These are phyloP conservation scores for Chrysina gloriosa DNA, from an alignment of 2,888 invertebrate genomes.

Conservation along the genomic window DNA sequence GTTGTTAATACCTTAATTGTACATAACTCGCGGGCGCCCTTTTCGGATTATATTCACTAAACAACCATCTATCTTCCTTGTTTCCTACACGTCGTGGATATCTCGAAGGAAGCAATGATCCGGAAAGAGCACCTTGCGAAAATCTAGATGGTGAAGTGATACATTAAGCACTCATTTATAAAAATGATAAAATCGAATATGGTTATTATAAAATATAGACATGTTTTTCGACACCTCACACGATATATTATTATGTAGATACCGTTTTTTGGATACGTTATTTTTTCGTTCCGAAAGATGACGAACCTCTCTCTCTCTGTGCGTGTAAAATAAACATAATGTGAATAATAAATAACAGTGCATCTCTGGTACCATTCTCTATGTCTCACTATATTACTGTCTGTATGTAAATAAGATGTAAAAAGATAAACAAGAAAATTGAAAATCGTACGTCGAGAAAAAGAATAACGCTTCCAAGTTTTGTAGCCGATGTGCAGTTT, in stretches of 20 bases:
- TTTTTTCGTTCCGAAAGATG: slow-evolving; percentile 18
- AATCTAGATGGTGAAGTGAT: slow-evolving; percentile 2
- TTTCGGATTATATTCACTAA: no score
- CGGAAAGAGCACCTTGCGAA: no score
- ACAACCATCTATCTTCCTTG: no score
- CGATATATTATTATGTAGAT: slow-evolving; percentile 30
- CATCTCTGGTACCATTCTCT: background rate
- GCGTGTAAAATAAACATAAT: background rate
- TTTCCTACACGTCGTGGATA: no score
- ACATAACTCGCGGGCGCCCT: slow-evolving; percentile 11
- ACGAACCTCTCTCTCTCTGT: background rate
- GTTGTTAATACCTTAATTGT: slow-evolving; percentile 35
- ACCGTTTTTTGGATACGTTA: slow-evolving; percentile 38
- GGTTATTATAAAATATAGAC: slow-evolving; percentile 19
- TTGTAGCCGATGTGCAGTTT: slow-evolving; percentile 35
- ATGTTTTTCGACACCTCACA: slow-evolving; percentile 31
- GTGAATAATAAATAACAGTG: background rate
- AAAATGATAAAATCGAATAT: background rate
- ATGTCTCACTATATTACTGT: background rate
- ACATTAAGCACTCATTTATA: slow-evolving; percentile 27
- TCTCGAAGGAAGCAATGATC: no score
- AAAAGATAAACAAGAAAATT: background rate
- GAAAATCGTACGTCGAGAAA: slow-evolving; percentile 7
- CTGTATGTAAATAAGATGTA: slow-evolving; percentile 38
- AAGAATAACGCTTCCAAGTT: slow-evolving; percentile 40